Conservation (phyloP, 2,113 vertebrate species). For the Anarhynchus alexandrinus region DNA sequence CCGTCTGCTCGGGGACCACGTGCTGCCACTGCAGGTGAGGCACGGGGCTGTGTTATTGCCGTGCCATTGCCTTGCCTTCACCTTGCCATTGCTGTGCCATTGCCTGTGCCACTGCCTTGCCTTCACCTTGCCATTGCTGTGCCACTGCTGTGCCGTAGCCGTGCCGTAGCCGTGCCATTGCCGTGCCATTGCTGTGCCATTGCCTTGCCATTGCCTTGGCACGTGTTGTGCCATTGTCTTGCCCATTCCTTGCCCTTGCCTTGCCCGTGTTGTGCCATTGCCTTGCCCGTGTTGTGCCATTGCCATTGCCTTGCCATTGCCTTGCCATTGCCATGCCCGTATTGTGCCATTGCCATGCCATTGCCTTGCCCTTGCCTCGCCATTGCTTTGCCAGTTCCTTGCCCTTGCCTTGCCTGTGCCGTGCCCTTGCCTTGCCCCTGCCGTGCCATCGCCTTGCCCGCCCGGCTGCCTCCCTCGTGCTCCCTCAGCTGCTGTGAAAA, state of each 20-base stretch:
- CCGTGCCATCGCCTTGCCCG: background rate
- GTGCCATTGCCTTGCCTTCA: background rate
- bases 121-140: background rate
- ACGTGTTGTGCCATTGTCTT: no score
- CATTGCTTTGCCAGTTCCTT: background rate
- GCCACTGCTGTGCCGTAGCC: no score
- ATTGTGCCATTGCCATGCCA: background rate
- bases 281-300: no score
- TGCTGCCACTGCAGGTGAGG: background rate
- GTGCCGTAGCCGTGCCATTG: background rate
- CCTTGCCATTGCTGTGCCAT: background rate
- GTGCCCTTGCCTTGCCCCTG: no score
- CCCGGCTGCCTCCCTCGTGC: background rate
- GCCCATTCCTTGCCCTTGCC: no score
- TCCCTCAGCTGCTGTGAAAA: background rate
- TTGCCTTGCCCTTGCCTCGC: background rate
- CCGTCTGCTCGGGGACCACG: fast-evolving
- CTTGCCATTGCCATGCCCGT: background rate
- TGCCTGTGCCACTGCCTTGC: background rate
- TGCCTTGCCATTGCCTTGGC: background rate
- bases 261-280: no score
- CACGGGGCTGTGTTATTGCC: fast-evolving
- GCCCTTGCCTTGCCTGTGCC: background rate
- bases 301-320: no score
- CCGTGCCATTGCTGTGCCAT: background rate